Evolutionary conservation across 2,113 vertebrate species (phyloP), one percentile per base, ranked within the genome.

Genomic region (Menidia beryllina): DNA sequence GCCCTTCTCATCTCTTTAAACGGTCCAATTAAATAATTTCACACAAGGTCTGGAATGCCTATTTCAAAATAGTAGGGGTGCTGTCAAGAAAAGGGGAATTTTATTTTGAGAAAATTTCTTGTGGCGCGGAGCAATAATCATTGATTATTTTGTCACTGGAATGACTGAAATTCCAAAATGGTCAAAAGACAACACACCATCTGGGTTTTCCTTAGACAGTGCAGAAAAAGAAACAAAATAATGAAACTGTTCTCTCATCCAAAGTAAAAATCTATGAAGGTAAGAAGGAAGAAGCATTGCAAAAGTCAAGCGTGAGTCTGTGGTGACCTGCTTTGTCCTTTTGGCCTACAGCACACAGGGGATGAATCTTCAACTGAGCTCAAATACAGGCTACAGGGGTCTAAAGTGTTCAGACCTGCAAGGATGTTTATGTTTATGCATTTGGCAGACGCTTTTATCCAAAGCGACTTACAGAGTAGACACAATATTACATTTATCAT

Each of bases 71-170:
- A 9, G 55, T 3, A 0, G 5, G 20, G 21, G 49, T 36, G 60
- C 48, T 23, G 51, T 52, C n/a, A 53, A 64, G 63, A 53, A 75
- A 66, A 72, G 49, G 7, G 30, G 30, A 7, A 43, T 8, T 58
- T 12, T 66, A 56, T 47, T 38, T 34, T 25, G 49, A 64, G 61
- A 41, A 62, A 75, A 74, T 30, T 53, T 76, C 54, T 61, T 20
- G 43, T 60, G 67, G 61, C 6, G 34, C 24, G 8, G 15, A 36
- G 51, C 59, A 55, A 34, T 79, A 64, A 26, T 63, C 82, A 90
- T 78, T 73, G 85, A 83, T 89, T 81, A 63, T n/a, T n/a, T n/a
- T 21, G 71, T 85, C 77, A 66, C 34, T 24, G 3, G 6, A 52
- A 63, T 84, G 79, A 81, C 48, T 24, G 41, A 83, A 69, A 11